Conservation (phyloP, 2,888 invertebrate genomes). For the Andrena flavipes region DNA sequence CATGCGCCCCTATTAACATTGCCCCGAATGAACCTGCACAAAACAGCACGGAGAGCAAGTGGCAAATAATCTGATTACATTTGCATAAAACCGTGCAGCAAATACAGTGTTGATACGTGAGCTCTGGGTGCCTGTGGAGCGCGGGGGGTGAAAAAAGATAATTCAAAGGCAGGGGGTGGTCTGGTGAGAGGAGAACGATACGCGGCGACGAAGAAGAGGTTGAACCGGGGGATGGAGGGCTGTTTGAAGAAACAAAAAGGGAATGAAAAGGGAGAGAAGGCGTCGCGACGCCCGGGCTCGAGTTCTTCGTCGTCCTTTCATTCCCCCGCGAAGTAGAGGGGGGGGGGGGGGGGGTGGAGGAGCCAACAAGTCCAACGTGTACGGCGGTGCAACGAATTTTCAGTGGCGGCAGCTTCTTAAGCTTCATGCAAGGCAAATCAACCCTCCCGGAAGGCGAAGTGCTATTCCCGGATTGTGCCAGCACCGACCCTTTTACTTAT, state of each 20-base stretch:
- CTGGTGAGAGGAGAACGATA: constrained; percentile 18
- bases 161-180: constrained; percentile 40
- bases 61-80: constrained; percentile 79
- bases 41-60: constrained; percentile 67
- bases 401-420: constrained; percentile 70
- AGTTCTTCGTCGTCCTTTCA: constrained; percentile 32
- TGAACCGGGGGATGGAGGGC: not conserved
- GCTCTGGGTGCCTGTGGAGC: constrained; percentile 25
- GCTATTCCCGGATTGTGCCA: constrained; percentile 80
- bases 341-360: not conserved
- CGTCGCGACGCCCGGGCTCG: constrained; percentile 73
- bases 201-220: constrained; percentile 26
- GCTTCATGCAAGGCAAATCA: constrained; percentile 85
- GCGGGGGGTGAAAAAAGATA: constrained; percentile 41
- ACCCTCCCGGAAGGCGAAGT: constrained; percentile 77
- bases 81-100: constrained; percentile 76
- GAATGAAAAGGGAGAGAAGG: constrained; percentile 58
- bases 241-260: constrained; percentile 61
- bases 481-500: constrained; percentile 81
- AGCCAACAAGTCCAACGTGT: constrained; percentile 24
- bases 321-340: constrained; percentile 34
- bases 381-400: constrained; percentile 75
- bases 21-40: constrained; percentile 57
- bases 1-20: constrained; percentile 62
- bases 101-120: constrained; percentile 67